Evolutionary conservation across 2,888 invertebrate genomes (phyloP), one percentile per base, ranked within the genome.

Genomic region (Eupithecia pulchellata): DNA sequence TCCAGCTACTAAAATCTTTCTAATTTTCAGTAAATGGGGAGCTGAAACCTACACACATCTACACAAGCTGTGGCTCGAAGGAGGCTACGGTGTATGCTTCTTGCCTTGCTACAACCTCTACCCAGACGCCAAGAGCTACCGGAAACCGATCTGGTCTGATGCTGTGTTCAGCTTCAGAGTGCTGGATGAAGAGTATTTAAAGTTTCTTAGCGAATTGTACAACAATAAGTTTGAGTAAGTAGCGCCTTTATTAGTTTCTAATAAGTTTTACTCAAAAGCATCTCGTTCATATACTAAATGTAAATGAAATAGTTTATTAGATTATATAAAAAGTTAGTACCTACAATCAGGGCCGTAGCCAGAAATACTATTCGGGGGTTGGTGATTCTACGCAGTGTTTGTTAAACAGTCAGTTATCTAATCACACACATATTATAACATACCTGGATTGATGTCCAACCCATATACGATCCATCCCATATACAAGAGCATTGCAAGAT

Each of bases 11-110:
- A 17, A 32, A 5, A 5, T 25, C 14, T 20, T 17, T 13, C 29
- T 11, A n/a, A 25, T 60, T 89, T 87, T 66, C 81, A 97, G 97
- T 71, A 93, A 95, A 90, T 97, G 97, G 97, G 95, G 96, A 0
- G 86, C 87, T 42, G 94, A 93, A 77, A 96, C 96, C 14, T 96
- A 96, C 79, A 83, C 84, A 80, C 96, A 94, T 79, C 95, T 94
- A 78, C 95, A 90, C 87, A 87, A 95, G 76, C 91, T 95, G 78
- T 97, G 96, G 96, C 91, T 91, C 81, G 91, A 95, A 81, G 95
- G 95, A 1, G 91, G 90, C 5, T 86, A 81, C 32, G 82, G 84
- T 1, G 72, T 93, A 2, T 80, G 84, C 57, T 81, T 88, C 39
- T 77, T 86, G 72, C 93, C 93, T 0, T 76, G 89, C n/a, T 90